Evolutionary conservation across 2,797 vertebrate species (phyloP).

Genomic region (Poeciliopsis presidionis): DNA sequence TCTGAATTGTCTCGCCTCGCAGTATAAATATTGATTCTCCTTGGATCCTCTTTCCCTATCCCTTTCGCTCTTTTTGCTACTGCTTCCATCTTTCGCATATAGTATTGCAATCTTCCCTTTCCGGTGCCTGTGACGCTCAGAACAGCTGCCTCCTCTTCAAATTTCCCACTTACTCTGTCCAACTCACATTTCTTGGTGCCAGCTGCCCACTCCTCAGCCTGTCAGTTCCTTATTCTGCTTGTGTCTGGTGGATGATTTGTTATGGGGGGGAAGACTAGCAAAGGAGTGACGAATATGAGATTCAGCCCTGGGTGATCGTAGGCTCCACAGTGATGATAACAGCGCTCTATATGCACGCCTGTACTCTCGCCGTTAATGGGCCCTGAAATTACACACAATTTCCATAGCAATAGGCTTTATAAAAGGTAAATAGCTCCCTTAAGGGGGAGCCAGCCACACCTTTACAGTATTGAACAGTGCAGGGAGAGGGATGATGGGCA

Average conservation of each 20-base stretch:
- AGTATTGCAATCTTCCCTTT: conserved; percentile 39
- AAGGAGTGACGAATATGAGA: conserved; percentile 53
- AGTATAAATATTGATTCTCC: conserved; percentile 80
- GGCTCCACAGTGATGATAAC: conserved; percentile 54
- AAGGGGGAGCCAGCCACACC: conserved; percentile 39
- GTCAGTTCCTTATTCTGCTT: conserved; percentile 52
- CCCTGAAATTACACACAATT: conserved; percentile 74
- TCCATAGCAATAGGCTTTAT: conserved; percentile 68
- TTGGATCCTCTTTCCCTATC: conserved; percentile 33
- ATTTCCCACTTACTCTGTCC: conserved; percentile 40
- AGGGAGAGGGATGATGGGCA: conserved; percentile 35
- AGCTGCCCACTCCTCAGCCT: conserved; percentile 26
- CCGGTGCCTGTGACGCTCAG: conserved; percentile 15
- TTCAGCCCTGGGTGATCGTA: conserved; percentile 51
- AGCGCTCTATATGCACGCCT: conserved; percentile 55
- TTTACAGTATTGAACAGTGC: conserved; percentile 46
- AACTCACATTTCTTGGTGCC: conserved; percentile 32
- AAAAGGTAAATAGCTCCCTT: conserved; percentile 62
- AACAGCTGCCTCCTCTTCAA: conserved; percentile 36
- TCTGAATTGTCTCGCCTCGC: conserved; percentile 74
- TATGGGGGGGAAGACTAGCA: conserved; percentile 40
- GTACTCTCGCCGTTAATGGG: conserved; percentile 54
- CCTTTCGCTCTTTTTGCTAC: conserved; percentile 18
- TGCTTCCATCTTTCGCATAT: conserved; percentile 41
- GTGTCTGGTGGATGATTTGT: conserved; percentile 59